phyloP scores from a whole-genome alignment of 2,888 invertebrate genomes.

The Herminia tarsipennalis region DNA sequence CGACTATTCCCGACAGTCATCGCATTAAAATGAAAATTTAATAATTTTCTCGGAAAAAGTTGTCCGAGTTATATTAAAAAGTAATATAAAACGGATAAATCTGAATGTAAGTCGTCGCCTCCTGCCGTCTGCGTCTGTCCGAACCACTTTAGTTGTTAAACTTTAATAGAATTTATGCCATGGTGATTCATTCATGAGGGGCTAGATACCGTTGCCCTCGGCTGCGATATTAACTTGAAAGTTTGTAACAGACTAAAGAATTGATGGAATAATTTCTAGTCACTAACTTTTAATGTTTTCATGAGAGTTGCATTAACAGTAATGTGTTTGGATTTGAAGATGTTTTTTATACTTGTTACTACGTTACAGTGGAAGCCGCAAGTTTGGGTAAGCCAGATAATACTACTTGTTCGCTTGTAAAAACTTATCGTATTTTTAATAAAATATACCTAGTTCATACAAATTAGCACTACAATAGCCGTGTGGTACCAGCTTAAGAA shows the following conservation, averaged over 20 bases:
- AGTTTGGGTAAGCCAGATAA: too few relatives aligned
- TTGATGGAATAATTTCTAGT: too few relatives aligned
- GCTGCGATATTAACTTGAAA: background rate
- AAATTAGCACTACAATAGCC: too few relatives aligned
- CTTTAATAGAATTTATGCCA: constrained; percentile 25
- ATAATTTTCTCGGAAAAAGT: constrained; percentile 13
- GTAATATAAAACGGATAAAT: constrained; percentile 28
- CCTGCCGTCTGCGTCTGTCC: constrained; percentile 14
- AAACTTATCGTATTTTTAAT: too few relatives aligned
- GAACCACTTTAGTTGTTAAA: constrained; percentile 22
- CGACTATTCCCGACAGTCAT: constrained; percentile 7
- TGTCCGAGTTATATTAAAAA: constrained; percentile 22
- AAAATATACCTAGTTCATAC: too few relatives aligned
- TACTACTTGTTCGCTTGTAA: too few relatives aligned
- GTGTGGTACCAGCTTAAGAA: too few relatives aligned
- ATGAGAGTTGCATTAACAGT: too few relatives aligned
- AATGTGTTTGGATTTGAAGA: too few relatives aligned
- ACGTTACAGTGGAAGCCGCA: too few relatives aligned
- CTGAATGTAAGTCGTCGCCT: constrained; percentile 15
- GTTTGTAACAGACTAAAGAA: background rate
- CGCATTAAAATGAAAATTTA: constrained; percentile 14
- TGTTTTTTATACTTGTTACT: too few relatives aligned
- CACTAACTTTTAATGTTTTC: too few relatives aligned
- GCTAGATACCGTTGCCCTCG: background rate
- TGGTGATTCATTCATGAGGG: constrained; percentile 16